phyloP scores from a whole-genome alignment of 2,797 vertebrate genomes.

The Serranus cabrilla region DNA sequence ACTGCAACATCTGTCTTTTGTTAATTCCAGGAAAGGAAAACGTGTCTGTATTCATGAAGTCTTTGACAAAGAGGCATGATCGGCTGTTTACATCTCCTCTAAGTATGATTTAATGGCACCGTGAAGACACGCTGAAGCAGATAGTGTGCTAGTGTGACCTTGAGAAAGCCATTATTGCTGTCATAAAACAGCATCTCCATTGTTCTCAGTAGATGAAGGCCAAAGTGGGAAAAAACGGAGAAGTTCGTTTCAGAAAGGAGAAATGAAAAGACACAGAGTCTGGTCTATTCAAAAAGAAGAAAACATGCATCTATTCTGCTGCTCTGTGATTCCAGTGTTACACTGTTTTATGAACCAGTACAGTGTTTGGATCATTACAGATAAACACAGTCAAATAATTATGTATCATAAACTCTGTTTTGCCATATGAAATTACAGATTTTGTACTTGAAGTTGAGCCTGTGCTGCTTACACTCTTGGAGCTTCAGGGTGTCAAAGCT shows the following conservation, averaged over 20 bases:
- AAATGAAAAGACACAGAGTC: neutral
- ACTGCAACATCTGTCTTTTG: slow-evolving; percentile 34
- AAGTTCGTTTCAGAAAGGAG: slow-evolving; percentile 5
- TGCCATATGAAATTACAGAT: too few species aligned
- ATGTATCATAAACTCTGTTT: neutral
- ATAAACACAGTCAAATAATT: neutral
- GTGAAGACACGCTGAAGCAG: slow-evolving; percentile 31
- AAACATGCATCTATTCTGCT: neutral
- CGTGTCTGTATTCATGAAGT: slow-evolving; percentile 39
- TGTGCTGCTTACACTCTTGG: slow-evolving; percentile 8
- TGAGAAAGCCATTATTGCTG: slow-evolving; percentile 63
- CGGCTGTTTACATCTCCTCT: slow-evolving; percentile 39
- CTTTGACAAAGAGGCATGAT: slow-evolving; percentile 53
- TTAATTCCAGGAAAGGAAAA: slow-evolving; percentile 23
- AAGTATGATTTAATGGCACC: slow-evolving; percentile 62
- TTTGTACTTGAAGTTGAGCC: too few species aligned
- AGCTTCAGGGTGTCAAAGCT: slow-evolving; percentile 2
- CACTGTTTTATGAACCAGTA: neutral
- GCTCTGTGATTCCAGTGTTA: neutral
- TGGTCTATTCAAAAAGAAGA: neutral
- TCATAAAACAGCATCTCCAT: slow-evolving; percentile 59
- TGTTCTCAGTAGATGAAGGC: slow-evolving; percentile 61
- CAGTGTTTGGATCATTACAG: neutral
- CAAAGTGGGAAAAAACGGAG: slow-evolving; percentile 1
- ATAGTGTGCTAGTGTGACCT: slow-evolving; percentile 65